These are phyloP conservation scores for Indicator maculatus DNA, from an alignment of 2,113 vertebrate genomes.

Conservation along the genomic window DNA sequence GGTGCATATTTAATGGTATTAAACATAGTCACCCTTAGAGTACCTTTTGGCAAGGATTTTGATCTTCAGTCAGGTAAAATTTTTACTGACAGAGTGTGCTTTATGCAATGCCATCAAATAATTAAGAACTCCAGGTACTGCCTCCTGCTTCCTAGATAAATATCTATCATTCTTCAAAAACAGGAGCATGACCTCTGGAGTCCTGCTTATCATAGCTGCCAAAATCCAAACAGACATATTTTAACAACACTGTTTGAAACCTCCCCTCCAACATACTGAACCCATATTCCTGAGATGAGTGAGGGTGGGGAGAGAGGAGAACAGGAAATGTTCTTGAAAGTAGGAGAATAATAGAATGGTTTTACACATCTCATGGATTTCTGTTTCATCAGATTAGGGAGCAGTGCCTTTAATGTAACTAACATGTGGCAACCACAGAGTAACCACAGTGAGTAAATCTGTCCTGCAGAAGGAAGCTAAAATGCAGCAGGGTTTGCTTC, in stretches of 20 bases:
- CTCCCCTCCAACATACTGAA: neutral
- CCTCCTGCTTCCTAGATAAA: neutral
- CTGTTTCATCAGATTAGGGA: conserved; percentile 37
- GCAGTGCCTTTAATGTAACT: conserved; percentile 31
- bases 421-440: conserved; percentile 53
- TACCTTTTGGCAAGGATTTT: neutral
- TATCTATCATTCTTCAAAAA: neutral
- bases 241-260: neutral
- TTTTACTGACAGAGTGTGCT: neutral
- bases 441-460: conserved; percentile 60
- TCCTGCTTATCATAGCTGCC: neutral
- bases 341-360: neutral
- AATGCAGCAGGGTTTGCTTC: conserved; percentile 35
- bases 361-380: conserved; percentile 12
- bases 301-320: neutral
- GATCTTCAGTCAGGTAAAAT: neutral
- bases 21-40: neutral
- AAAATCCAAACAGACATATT: neutral
- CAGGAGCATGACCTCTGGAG: neutral
- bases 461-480: conserved; percentile 39
- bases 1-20: neutral
- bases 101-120: neutral
- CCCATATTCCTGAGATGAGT: neutral
- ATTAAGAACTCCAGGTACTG: neutral
- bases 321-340: conserved; percentile 1